These are phyloP conservation scores for Laspeyria flexula DNA, from an alignment of 2,888 invertebrate species.

Conservation along the genomic window DNA sequence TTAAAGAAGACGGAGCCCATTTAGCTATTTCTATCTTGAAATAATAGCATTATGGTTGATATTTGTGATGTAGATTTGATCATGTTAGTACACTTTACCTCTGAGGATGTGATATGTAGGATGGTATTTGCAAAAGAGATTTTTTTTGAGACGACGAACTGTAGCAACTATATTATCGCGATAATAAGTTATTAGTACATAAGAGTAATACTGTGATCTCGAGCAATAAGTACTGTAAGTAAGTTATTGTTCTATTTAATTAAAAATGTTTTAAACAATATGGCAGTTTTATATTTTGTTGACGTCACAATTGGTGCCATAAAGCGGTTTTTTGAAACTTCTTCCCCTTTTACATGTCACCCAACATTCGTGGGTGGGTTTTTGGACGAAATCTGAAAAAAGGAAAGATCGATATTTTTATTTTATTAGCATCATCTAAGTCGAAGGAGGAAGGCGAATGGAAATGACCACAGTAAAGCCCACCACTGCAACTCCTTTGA, in stretches of 20 bases:
- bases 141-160: no score
- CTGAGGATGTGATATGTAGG: no score
- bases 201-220: conserved; percentile 73
- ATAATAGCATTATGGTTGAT: no score
- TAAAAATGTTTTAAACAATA: conserved; percentile 45
- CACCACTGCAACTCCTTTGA: no score
- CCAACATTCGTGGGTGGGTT: conserved; percentile 78
- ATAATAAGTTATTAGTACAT: conserved; percentile 10
- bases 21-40: no score
- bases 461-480: no score
- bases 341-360: conserved; percentile 79
- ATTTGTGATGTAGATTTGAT: no score
- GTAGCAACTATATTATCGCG: not conserved
- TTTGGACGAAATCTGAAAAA: conserved; percentile 72
- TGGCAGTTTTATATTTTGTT: conserved; percentile 50
- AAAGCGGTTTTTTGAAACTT: conserved; percentile 74
- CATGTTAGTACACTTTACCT: no score
- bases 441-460: no score
- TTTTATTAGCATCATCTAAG: no score
- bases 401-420: not conserved
- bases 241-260: conserved; percentile 77
- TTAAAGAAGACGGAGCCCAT: no score
- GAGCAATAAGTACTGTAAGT: conserved; percentile 77
- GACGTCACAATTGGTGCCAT: conserved; percentile 58
- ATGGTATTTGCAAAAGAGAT: no score